Evolutionary conservation across 1,140 invertebrate species (phyloP).

Genomic region (Ceratoteleas bidentatus): DNA sequence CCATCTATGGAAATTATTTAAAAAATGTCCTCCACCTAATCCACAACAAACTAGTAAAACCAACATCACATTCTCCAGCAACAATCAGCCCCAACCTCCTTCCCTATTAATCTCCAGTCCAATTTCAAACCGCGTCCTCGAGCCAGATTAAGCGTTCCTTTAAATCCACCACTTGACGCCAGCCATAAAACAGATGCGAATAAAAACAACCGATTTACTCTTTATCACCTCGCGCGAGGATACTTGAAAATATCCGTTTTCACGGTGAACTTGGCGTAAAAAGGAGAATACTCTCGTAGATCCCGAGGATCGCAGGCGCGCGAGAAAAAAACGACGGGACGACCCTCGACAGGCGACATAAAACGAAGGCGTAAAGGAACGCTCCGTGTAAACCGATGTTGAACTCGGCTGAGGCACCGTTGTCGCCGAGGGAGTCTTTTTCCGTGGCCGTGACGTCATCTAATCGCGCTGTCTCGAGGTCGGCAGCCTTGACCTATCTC

Average conservation of each 20-base stretch:
- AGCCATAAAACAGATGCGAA: not conserved
- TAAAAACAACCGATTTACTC: constrained; percentile 12
- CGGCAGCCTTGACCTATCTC: constrained; percentile 68
- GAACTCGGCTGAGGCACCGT: constrained; percentile 6
- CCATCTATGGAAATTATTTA: no score
- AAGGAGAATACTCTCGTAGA: constrained; percentile 39
- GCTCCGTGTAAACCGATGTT: constrained; percentile 41
- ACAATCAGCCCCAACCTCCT: no score
- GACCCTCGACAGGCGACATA: constrained; percentile 45
- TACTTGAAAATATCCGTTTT: constrained; percentile 34
- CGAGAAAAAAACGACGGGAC: constrained; percentile 32
- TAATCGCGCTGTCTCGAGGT: constrained; percentile 55
- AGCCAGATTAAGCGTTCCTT: not conserved
- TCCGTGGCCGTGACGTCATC: constrained; percentile 39
- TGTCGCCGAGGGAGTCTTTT: constrained; percentile 55
- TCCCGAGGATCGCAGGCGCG: constrained; percentile 22
- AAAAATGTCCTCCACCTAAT: no score
- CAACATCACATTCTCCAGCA: no score
- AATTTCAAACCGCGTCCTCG: no score
- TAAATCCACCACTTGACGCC: not conserved
- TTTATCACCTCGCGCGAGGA: constrained; percentile 12
- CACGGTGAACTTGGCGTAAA: constrained; percentile 17
- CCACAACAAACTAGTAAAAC: no score
- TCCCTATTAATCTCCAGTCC: no score
- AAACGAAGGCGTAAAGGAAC: constrained; percentile 44